A percentile compares a stretch with the other conserved stretches of the same genome.
Evolutionary conservation across 2,113 vertebrate genomes (phyloP).

Genomic region (Cariama cristata): DNA sequence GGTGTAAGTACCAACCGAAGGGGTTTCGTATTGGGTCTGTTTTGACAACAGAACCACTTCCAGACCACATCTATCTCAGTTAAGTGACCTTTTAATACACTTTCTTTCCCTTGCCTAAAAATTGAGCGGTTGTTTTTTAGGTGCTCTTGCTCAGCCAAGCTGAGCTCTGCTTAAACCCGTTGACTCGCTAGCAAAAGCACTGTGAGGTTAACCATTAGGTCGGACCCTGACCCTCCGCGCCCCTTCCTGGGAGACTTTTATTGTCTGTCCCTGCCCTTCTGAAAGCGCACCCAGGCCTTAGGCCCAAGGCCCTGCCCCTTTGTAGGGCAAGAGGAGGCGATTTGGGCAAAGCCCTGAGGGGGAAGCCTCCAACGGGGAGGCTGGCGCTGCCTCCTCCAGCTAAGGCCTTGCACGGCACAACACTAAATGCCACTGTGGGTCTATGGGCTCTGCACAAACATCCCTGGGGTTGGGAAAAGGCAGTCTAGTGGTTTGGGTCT

Average conservation of each 20-base stretch:
- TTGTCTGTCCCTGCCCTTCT: not conserved
- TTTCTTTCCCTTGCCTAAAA: not conserved
- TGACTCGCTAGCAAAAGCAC: constrained; percentile 16
- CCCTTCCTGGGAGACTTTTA: not conserved
- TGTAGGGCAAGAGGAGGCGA: not conserved
- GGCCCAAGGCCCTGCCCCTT: not conserved
- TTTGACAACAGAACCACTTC: constrained; percentile 38
- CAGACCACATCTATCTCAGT: constrained; percentile 14
- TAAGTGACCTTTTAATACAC: constrained; percentile 28
- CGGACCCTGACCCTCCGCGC: not conserved
- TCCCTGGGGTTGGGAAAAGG: not conserved
- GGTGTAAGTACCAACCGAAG: not conserved
- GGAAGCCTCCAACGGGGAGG: rapidly evolving
- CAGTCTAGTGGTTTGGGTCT: not conserved
- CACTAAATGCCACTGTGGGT: rapidly evolving
- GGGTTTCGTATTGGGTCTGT: not conserved
- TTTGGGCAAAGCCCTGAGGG: not conserved
- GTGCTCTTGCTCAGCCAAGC: constrained; percentile 43
- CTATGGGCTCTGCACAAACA: not conserved
- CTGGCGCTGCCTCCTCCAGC: not conserved
- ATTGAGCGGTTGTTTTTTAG: not conserved
- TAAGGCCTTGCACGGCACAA: not conserved
- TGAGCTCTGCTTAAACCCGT: constrained; percentile 60
- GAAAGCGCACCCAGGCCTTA: not conserved
- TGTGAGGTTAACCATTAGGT: constrained; percentile 55